phyloP scores from a whole-genome alignment of 1,140 invertebrate genomes.

The Streblospio benedicti region DNA sequence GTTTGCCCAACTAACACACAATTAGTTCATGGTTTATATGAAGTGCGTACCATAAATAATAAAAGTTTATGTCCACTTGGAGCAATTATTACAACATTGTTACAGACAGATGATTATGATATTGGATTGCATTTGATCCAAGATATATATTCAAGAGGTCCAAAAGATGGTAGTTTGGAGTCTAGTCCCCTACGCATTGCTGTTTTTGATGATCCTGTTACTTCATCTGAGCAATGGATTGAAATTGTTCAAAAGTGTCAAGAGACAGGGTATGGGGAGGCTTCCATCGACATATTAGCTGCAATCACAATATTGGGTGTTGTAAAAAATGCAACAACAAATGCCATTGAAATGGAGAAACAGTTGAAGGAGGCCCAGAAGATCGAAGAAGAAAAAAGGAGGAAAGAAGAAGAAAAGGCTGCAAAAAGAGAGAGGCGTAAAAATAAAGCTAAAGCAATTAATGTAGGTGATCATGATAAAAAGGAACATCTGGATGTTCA shows the following conservation, averaged over 20 bases:
- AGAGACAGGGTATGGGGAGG: too few species aligned
- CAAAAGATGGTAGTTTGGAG: background rate
- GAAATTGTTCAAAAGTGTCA: slow-evolving; percentile 27
- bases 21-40: background rate
- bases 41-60: background rate
- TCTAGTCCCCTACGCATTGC: slow-evolving; percentile 21
- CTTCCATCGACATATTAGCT: too few species aligned
- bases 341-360: too few species aligned
- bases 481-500: too few species aligned
- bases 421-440: too few species aligned
- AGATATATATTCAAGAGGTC: background rate
- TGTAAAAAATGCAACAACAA: too few species aligned
- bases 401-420: too few species aligned
- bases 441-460: too few species aligned
- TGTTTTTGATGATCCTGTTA: slow-evolving; percentile 30
- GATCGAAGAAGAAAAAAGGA: too few species aligned
- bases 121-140: background rate
- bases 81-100: background rate
- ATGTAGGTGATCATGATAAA: too few species aligned
- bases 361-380: too few species aligned
- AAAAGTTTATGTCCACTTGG: background rate
- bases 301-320: too few species aligned
- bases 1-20: background rate
- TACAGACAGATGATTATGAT: background rate
- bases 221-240: slow-evolving; percentile 29